Evolutionary conservation across 2,888 invertebrate species (phyloP).

Genomic region (Ethmia dodecea): DNA sequence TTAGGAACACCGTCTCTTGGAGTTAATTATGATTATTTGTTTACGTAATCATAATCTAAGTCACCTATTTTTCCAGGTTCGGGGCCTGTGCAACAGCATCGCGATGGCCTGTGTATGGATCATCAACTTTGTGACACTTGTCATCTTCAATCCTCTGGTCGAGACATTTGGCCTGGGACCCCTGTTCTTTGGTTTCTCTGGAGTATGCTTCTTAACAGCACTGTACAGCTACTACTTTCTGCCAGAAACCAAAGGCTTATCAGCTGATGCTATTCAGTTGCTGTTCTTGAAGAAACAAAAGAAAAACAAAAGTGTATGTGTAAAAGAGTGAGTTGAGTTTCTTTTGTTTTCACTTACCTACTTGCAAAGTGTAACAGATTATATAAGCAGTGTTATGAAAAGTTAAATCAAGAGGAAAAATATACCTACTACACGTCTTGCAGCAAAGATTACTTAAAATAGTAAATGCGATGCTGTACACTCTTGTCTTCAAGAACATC

Average conservation of each 20-base stretch:
- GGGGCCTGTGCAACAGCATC: constrained; percentile 49
- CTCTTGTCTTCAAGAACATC: too few relatives aligned
- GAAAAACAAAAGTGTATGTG: neutral
- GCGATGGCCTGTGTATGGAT: constrained; percentile 49
- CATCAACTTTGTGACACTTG: constrained; percentile 51
- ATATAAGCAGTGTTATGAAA: too few relatives aligned
- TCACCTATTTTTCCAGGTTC: constrained; percentile 31
- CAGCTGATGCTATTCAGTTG: constrained; percentile 51
- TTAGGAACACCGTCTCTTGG: too few relatives aligned
- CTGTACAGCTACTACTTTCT: constrained; percentile 46
- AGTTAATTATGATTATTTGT: too few relatives aligned
- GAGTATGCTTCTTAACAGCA: constrained; percentile 46
- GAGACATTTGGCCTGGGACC: constrained; percentile 46
- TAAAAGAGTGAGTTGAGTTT: too few relatives aligned
- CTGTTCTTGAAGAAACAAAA: constrained; percentile 33
- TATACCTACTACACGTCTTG: too few relatives aligned
- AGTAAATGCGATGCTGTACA: too few relatives aligned
- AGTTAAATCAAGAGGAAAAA: too few relatives aligned
- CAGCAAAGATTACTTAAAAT: too few relatives aligned
- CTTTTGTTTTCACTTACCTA: too few relatives aligned
- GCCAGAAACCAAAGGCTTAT: constrained; percentile 68
- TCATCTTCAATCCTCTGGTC: constrained; percentile 52
- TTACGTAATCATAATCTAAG: too few relatives aligned
- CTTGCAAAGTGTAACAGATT: too few relatives aligned
- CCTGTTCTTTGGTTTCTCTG: constrained; percentile 56